These are phyloP conservation scores for Pseudopodoces humilis DNA, from an alignment of 2,113 vertebrate species.

Conservation along the genomic window DNA sequence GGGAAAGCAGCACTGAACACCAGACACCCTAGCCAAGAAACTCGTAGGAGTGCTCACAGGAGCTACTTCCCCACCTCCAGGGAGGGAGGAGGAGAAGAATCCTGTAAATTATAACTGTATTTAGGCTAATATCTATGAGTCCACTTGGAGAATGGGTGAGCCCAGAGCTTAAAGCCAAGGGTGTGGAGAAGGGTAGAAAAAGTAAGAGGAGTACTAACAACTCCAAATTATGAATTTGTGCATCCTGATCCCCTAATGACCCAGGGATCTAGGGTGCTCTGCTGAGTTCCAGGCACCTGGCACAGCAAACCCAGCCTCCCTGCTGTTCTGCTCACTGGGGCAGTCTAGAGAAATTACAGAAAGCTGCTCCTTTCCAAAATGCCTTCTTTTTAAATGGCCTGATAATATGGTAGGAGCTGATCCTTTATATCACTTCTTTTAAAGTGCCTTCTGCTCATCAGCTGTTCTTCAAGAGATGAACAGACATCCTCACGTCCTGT, in stretches of 20 bases:
- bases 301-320: neutral
- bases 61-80: neutral
- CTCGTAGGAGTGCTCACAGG: neutral
- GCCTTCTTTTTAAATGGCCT: neutral
- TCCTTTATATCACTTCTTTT: slow-evolving; percentile 9
- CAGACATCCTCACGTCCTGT: neutral
- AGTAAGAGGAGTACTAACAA: neutral
- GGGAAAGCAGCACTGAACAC: neutral
- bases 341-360: neutral
- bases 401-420: slow-evolving; percentile 2
- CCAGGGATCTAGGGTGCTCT: no score
- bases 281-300: neutral
- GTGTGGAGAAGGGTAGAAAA: neutral
- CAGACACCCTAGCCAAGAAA: neutral
- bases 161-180: neutral
- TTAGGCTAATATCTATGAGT: neutral
- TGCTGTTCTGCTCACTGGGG: neutral
- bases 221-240: neutral
- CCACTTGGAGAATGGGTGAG: neutral
- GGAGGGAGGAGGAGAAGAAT: neutral
- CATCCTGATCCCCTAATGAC: neutral
- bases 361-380: neutral
- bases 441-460: slow-evolving; percentile 51
- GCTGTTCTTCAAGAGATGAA: neutral
- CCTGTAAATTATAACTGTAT: neutral